Evolutionary conservation across 1,140 invertebrate species (phyloP).

Genomic region (Subanguina moxae): DNA sequence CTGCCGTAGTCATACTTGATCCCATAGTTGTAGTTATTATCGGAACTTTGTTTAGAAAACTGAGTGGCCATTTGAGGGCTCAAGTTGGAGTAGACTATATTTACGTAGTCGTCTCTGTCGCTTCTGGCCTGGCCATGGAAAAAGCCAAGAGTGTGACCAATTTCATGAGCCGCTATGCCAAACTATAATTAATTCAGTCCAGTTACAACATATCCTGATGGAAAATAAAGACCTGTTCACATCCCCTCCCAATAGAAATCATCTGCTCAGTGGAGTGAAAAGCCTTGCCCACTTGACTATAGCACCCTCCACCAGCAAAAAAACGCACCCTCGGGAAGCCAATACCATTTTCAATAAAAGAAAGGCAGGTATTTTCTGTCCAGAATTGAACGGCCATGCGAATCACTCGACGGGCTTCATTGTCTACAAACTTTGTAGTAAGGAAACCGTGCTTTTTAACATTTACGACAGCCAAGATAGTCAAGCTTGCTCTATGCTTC

Average conservation of each 20-base stretch:
- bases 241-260: slow-evolving; percentile 22
- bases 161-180: slow-evolving; percentile 27
- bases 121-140: slow-evolving; percentile 23
- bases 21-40: slow-evolving; percentile 38
- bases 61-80: slow-evolving; percentile 36
- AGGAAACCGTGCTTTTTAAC: no score
- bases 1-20: slow-evolving; percentile 39
- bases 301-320: slow-evolving; percentile 29
- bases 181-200: slow-evolving; percentile 15
- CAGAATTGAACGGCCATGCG: slow-evolving; percentile 24
- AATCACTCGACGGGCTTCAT: slow-evolving; percentile 24
- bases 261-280: slow-evolving; percentile 20
- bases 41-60: slow-evolving; percentile 29
- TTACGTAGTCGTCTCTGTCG: slow-evolving; percentile 22
- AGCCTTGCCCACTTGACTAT: slow-evolving; percentile 33
- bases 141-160: slow-evolving; percentile 29
- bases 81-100: slow-evolving; percentile 32
- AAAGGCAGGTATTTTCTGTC: slow-evolving; percentile 28
- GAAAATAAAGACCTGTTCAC: slow-evolving; percentile 16
- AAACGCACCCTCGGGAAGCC: slow-evolving; percentile 16
- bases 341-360: slow-evolving; percentile 26
- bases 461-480: no score
- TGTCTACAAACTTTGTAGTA: slow-evolving; percentile 6
- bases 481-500: slow-evolving; percentile 2
- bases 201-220: not conserved